Conservation (phyloP, 2,888 invertebrate genomes). For the Augiades crinisus region DNA sequence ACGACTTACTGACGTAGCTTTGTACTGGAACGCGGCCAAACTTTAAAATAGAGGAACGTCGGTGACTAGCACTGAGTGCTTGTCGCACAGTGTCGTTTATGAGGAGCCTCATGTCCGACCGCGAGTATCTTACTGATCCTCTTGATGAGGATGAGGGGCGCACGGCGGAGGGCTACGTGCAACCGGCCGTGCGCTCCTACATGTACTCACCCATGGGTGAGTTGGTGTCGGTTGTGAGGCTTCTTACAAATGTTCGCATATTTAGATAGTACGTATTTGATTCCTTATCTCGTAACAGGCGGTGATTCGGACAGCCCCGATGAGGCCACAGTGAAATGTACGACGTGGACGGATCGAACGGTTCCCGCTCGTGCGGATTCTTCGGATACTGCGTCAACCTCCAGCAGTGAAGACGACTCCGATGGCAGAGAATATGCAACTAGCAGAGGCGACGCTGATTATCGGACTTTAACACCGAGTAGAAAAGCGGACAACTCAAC, state of each 20-base stretch:
- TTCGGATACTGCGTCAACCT: conserved; percentile 61
- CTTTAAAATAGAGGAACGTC: conserved; percentile 73
- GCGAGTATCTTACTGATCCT: conserved; percentile 75
- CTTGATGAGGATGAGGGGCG: conserved; percentile 72
- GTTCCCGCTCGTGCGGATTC: conserved; percentile 59
- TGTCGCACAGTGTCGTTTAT: conserved; percentile 77
- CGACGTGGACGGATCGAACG: conserved; percentile 70
- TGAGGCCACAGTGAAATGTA: conserved; percentile 82
- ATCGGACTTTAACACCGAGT: conserved; percentile 71
- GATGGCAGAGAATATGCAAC: conserved; percentile 76
- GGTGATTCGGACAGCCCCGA: conserved; percentile 83
- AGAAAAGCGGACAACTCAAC: conserved; percentile 80
- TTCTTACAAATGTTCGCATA: conserved; percentile 37
- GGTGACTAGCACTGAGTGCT: conserved; percentile 70
- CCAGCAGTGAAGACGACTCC: conserved; percentile 62
- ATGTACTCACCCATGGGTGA: conserved; percentile 80
- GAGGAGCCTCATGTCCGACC: conserved; percentile 78
- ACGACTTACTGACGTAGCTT: conserved; percentile 73
- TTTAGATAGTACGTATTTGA: conserved; percentile 46
- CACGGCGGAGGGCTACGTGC: conserved; percentile 63
- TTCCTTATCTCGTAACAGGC: conserved; percentile 70
- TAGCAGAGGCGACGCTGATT: conserved; percentile 82
- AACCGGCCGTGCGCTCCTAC: conserved; percentile 78
- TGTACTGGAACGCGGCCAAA: conserved; percentile 75
- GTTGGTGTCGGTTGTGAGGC: conserved; percentile 58